These are phyloP conservation scores for Balanococcus diminutus DNA, from an alignment of 2,888 invertebrate species.

Conservation along the genomic window DNA sequence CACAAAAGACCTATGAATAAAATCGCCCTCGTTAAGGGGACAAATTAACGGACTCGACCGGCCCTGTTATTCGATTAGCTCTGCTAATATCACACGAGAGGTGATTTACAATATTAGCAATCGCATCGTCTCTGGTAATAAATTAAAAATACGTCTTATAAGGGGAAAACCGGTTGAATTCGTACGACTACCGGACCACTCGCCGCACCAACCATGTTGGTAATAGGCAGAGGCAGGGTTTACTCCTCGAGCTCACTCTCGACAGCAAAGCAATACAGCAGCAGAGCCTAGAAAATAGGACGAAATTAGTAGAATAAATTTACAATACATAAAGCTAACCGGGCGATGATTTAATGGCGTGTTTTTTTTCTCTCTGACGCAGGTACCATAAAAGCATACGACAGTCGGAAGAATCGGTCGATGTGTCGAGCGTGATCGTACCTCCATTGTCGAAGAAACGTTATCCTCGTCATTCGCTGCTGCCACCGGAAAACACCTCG, in stretches of 20 bases:
- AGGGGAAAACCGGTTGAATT: not conserved
- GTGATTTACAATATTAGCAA: conserved; percentile 14
- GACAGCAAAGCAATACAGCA: too few species aligned
- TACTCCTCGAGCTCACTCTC: too few species aligned
- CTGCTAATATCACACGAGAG: not conserved
- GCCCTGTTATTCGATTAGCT: not conserved
- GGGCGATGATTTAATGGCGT: not conserved
- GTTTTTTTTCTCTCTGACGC: conserved; percentile 10
- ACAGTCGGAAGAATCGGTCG: conserved; percentile 48
- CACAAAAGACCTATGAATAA: too few species aligned
- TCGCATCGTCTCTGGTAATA: not conserved
- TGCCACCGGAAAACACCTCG: conserved; percentile 71
- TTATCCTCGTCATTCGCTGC: conserved; percentile 66
- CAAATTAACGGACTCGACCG: not conserved
- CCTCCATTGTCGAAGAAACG: conserved; percentile 70
- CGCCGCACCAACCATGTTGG: too few species aligned
- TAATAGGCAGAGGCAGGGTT: too few species aligned
- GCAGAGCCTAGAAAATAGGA: too few species aligned
- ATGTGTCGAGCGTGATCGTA: conserved; percentile 54
- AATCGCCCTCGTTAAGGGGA: not conserved
- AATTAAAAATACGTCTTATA: not conserved
- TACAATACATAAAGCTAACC: too few species aligned
- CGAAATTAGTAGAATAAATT: not conserved
- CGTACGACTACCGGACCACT: not conserved
- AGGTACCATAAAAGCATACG: conserved; percentile 53